Percentiles rank a stretch among this genome's conserved stretches.
phyloP scores from a whole-genome alignment of 2,888 invertebrate genomes.

The Dendrolimus pini region DNA sequence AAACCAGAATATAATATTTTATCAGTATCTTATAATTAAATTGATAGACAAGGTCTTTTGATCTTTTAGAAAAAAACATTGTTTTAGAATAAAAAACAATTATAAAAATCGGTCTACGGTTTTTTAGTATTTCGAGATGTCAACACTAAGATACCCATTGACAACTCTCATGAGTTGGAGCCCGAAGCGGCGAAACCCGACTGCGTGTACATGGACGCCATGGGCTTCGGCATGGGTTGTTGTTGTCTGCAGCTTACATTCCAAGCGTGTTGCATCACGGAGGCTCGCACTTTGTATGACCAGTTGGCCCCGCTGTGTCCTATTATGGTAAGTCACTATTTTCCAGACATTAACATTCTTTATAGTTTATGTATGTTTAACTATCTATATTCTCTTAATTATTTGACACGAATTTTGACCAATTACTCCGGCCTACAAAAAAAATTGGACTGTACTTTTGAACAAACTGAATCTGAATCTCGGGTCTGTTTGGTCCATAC shows the following conservation, averaged over 20 bases:
- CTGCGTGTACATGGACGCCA: conserved; percentile 98
- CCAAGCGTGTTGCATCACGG: conserved; percentile 96
- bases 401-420: too few species aligned
- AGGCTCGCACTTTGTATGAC: conserved; percentile 97
- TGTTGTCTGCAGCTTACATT: conserved; percentile 97
- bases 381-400: neutral
- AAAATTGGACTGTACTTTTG: too few species aligned
- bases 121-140: conserved; percentile 90
- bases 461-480: too few species aligned
- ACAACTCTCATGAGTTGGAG: conserved; percentile 80
- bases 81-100: too few species aligned
- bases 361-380: neutral
- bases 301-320: conserved; percentile 98
- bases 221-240: conserved; percentile 99
- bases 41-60: too few species aligned
- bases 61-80: too few species aligned
- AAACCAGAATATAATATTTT: too few species aligned
- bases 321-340: conserved; percentile 83
- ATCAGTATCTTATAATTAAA: too few species aligned
- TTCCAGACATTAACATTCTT: too few species aligned
- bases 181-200: conserved; percentile 85
- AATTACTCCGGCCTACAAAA: too few species aligned
- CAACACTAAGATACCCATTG: conserved; percentile 91
- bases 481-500: too few species aligned
- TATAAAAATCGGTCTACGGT: neutral